Percentiles rank a stretch among this genome's conserved stretches.
These are phyloP conservation scores for Rachycentron canadum DNA, from an alignment of 2,797 vertebrate genomes.

Conservation along the genomic window DNA sequence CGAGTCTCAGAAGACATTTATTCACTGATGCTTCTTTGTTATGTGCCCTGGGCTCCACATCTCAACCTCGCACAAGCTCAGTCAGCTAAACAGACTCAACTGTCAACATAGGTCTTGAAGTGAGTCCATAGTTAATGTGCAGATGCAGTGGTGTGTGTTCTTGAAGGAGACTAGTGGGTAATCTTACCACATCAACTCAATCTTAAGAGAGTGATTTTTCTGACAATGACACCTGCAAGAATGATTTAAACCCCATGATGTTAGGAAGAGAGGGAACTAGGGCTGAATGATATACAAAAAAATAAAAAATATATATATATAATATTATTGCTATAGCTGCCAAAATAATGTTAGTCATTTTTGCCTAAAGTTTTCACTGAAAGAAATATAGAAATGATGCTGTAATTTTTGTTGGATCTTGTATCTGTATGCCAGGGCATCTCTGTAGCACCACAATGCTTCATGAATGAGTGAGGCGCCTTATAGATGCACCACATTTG, in stretches of 20 bases:
- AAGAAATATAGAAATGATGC: too few species aligned
- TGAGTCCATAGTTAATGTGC: not conserved
- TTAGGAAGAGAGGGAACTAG: not conserved
- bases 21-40: slow-evolving; percentile 19
- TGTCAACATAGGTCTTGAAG: slow-evolving; percentile 18
- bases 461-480: too few species aligned
- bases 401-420: too few species aligned
- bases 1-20: slow-evolving; percentile 4
- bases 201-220: not conserved
- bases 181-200: slow-evolving; percentile 3
- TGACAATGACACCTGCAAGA: slow-evolving; percentile 7
- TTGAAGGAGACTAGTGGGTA: slow-evolving; percentile 9
- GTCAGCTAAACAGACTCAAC: slow-evolving; percentile 29
- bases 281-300: too few species aligned
- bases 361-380: too few species aligned
- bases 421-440: too few species aligned
- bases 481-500: too few species aligned
- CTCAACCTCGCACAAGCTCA: not conserved
- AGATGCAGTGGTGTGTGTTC: slow-evolving; percentile 10
- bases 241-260: not conserved
- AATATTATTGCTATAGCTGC: too few species aligned
- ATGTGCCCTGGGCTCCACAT: not conserved
- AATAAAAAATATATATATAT: too few species aligned
- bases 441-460: too few species aligned
- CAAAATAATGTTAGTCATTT: too few species aligned